Conservation (phyloP, 2,888 invertebrate species). For the Andrena camellia region DNA sequence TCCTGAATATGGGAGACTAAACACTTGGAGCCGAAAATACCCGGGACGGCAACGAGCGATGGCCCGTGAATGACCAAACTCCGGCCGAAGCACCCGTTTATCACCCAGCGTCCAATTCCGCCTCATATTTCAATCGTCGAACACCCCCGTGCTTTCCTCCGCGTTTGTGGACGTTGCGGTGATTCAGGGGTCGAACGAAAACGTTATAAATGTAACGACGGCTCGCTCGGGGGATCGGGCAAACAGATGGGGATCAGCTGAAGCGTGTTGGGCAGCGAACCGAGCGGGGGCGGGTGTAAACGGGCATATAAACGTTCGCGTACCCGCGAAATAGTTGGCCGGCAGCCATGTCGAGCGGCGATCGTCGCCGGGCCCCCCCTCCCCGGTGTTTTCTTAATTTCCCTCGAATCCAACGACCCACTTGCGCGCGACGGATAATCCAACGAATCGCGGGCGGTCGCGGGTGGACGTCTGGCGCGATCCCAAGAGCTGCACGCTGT, state of each 20-base stretch:
- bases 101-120: background rate
- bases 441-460: conserved; percentile 22
- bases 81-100: background rate
- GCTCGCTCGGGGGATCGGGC: background rate
- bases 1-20: background rate
- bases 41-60: background rate
- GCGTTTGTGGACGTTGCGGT: background rate
- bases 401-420: conserved; percentile 53
- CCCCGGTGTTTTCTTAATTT: conserved; percentile 54
- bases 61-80: no score
- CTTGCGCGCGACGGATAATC: conserved; percentile 47
- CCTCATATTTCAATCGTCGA: background rate
- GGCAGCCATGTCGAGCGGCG: conserved; percentile 2
- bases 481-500: conserved; percentile 38
- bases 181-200: background rate
- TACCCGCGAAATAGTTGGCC: conserved; percentile 41
- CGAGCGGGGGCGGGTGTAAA: background rate
- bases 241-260: conserved; percentile 3
- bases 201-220: conserved; percentile 15
- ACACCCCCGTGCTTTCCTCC: background rate
- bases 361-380: background rate
- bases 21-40: background rate
- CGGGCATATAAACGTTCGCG: conserved; percentile 31
- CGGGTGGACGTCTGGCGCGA: conserved; percentile 42
- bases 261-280: background rate